Percentiles rank a stretch among this genome's conserved stretches.
These are phyloP conservation scores for Rotaria sp. DNA, from an alignment of 2,888 invertebrate genomes.

Conservation along the genomic window DNA sequence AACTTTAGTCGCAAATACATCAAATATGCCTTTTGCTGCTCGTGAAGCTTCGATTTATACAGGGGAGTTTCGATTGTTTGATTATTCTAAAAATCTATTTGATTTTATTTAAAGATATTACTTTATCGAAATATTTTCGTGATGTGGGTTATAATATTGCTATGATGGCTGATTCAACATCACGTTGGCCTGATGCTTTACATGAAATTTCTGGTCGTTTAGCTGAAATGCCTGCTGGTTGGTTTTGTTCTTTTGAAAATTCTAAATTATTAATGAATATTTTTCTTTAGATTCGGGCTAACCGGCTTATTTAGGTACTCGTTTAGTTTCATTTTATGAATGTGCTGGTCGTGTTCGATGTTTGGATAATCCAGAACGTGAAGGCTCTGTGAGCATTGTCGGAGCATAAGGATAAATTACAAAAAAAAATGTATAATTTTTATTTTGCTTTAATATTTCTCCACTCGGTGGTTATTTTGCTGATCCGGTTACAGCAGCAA, in stretches of 20 bases:
- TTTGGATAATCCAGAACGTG: too few relatives aligned
- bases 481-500: conserved; percentile 97
- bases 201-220: conserved; percentile 97
- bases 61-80: too few relatives aligned
- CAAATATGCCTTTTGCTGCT: conserved; percentile 99
- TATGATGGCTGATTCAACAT: conserved; percentile 99
- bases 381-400: conserved; percentile 97
- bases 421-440: background rate
- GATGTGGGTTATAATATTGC: conserved; percentile 98
- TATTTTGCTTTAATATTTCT: conserved; percentile 63
- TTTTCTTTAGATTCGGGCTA: conserved; percentile 67
- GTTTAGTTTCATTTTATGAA: conserved; percentile 98
- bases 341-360: too few relatives aligned
- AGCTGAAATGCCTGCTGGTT: conserved; percentile 92
- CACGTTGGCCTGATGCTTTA: conserved; percentile 98
- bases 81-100: too few relatives aligned
- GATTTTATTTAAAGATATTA: too few relatives aligned
- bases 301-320: conserved; percentile 94
- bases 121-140: conserved; percentile 91
- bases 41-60: conserved; percentile 99
- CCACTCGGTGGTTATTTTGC: conserved; percentile 99
- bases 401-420: conserved; percentile 63
- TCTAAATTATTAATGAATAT: background rate
- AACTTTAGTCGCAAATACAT: conserved; percentile 95
- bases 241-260: background rate